Conservation (phyloP, 1,140 invertebrate genomes). For the Drosophila pectinifera region DNA sequence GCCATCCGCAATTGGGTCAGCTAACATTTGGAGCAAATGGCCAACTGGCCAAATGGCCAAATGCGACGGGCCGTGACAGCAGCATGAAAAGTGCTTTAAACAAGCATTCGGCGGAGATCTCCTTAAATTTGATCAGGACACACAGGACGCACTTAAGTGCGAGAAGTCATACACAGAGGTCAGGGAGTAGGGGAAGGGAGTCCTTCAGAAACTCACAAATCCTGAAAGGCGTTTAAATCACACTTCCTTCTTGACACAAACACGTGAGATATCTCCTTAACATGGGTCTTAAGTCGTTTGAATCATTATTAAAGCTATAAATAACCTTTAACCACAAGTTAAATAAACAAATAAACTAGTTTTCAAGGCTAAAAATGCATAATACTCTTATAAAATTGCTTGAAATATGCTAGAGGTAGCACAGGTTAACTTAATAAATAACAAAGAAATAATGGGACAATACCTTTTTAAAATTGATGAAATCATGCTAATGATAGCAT, state of each 20-base stretch:
- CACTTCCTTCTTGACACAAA: background rate
- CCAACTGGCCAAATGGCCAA: conserved; percentile 62
- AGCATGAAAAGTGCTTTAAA: conserved; percentile 60
- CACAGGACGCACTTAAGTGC: background rate
- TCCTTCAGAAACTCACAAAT: background rate
- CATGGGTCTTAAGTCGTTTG: background rate
- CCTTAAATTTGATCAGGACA: conserved; percentile 21
- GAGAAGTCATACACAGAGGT: background rate
- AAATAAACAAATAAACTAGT: background rate
- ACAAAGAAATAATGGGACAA: no score
- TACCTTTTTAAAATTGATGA: no score
- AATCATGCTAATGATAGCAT: no score
- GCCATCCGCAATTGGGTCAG: conserved; percentile 70
- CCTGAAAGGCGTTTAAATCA: background rate
- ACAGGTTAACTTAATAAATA: no score
- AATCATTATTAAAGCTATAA: background rate
- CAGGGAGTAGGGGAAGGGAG: background rate
- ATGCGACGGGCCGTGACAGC: conserved; percentile 66
- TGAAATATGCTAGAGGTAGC: no score
- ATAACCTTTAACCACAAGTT: no score
- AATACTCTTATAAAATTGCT: background rate
- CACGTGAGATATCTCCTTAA: background rate
- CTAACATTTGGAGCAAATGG: conserved; percentile 73
- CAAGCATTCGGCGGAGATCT: conserved; percentile 44
- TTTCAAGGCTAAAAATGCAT: background rate